Base-by-base conservation (phyloP, 2,113 vertebrate species). In the Tiliqua scincoides region DNA sequence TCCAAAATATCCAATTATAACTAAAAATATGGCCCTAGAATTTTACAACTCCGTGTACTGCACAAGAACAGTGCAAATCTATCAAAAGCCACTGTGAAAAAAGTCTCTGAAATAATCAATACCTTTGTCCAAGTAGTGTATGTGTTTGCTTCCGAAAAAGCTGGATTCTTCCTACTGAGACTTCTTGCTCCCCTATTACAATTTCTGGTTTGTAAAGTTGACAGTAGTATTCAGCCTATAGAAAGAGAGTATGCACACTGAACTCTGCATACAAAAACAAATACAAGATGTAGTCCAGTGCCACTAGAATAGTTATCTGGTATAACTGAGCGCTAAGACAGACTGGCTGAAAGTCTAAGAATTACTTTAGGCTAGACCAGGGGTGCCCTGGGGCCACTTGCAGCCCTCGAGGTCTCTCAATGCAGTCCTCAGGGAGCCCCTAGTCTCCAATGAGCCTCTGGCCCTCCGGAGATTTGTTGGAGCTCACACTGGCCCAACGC, bases 201-300 rank as follows among this genome's bases (percentile, higher is more conserved):
- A 99, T 97, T 83, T 97, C 96, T 0, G 99, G 99, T 95, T 99
- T 99, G 89, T 99, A 98, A 93, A 98, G 97, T 21, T 97, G 97
- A 95, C 98, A 99, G 90, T 98, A 99, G 91, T 97, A 98, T 87
- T 97, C 98, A 0, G 96, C 97, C 99, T 99, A 91, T 25, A 71
- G 57, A 72, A 86, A 81, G 32, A 81, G 77, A 85, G 35, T n/a
- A 91, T 11, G 32, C 3, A 48, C 48, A 57, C 27, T 37, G 8
- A 85, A 37, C 48, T 57, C 62, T 65, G 21, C 43, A 48, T 54
- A 75, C 21, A 76, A 48, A 48, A 37, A 65, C 4, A 54, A 82
- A 35, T 54, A 17, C 4, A 37, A 27, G 62, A 65, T 65, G 61
- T 63, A 79, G 35, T 1, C 65, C 21, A 57, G 12, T 37, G 14